A percentile compares a stretch with the other conserved stretches of the same genome.
These are phyloP conservation scores for Chascanopsetta lugubris DNA, from an alignment of 2,113 vertebrate genomes.

Conservation along the genomic window DNA sequence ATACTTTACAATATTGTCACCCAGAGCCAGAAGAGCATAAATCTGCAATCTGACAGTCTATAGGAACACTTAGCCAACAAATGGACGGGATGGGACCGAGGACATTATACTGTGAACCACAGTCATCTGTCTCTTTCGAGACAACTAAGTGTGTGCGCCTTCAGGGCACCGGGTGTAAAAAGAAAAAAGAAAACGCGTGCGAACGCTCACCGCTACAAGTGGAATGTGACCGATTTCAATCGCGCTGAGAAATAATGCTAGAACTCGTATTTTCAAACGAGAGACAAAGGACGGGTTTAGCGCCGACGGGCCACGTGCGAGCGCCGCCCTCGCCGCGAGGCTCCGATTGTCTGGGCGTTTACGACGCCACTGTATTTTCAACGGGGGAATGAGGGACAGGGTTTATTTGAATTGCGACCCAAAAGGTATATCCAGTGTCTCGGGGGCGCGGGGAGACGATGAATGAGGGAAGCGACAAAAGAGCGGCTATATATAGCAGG, in stretches of 20 bases:
- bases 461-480: constrained; percentile 61
- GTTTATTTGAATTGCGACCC: constrained; percentile 65
- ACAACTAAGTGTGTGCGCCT: constrained; percentile 23
- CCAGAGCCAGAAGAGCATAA: constrained; percentile 26
- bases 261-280: constrained; percentile 1
- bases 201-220: neutral
- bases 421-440: constrained; percentile 70
- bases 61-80: constrained; percentile 58
- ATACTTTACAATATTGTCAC: constrained; percentile 61
- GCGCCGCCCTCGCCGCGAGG: neutral
- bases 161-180: neutral
- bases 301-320: neutral
- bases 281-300: neutral
- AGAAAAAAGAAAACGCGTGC: constrained; percentile 2
- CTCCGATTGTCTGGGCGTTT: constrained; percentile 2
- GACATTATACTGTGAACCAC: constrained; percentile 23
- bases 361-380: constrained; percentile 20
- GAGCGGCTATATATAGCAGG: constrained; percentile 70
- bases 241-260: neutral
- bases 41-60: constrained; percentile 47
- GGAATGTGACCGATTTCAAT: neutral
- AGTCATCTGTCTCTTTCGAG: constrained; percentile 39
- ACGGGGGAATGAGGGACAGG: constrained; percentile 21
- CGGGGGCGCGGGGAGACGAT: constrained; percentile 55
- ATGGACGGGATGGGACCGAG: constrained; percentile 29